Evolutionary conservation across 2,888 invertebrate genomes (phyloP), one percentile per base, ranked within the genome.

Genomic region (Agrotis clavis): DNA sequence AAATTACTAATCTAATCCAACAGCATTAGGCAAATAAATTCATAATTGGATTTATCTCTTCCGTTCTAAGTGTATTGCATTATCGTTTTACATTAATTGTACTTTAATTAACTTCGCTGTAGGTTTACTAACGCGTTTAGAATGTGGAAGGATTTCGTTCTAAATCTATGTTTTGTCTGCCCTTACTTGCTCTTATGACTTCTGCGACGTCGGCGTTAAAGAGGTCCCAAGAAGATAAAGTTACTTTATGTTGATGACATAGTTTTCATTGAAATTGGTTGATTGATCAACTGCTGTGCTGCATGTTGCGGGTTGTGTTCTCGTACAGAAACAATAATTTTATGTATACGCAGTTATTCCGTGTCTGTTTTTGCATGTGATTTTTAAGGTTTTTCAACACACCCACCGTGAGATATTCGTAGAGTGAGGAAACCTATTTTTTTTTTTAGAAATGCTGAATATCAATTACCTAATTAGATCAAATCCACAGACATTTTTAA

Each of bases 31-130:
- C 65, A 57, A 68, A 62, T 67, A 79, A n/a, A 71, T 61, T 63
- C n/a, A 56, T 59, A 59, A 66, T 73, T 69, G 35, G 47, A 47
- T 59, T 70, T 70, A 67, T 79, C 64, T 64, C n/a, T 67, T 53
- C 63, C 45, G 64, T 65, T 35, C 48, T 45, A 70, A 74, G 60
- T 69, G 30, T 61, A 60, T 70, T 56, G 25, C 45, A 21, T 54
- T 73, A 77, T 48, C 53, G 16, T 67, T 66, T 50, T 19, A 50
- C 14, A 54, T 45, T 56, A 59, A 59, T 59, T 4, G n/a, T 25
- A 41, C 2, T 72, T 72, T 72, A 65, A 65, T 68, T 62, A 66
- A 64, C 18, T 5, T 45, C 2, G 19, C 3, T 62, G 1, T 57
- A 25, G 21, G 45, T 56, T 56, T 48, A 51, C n/a, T 35, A 53